These are phyloP conservation scores for Chiloscyllium plagiosum DNA, from an alignment of 2,113 vertebrate species.

Conservation along the genomic window DNA sequence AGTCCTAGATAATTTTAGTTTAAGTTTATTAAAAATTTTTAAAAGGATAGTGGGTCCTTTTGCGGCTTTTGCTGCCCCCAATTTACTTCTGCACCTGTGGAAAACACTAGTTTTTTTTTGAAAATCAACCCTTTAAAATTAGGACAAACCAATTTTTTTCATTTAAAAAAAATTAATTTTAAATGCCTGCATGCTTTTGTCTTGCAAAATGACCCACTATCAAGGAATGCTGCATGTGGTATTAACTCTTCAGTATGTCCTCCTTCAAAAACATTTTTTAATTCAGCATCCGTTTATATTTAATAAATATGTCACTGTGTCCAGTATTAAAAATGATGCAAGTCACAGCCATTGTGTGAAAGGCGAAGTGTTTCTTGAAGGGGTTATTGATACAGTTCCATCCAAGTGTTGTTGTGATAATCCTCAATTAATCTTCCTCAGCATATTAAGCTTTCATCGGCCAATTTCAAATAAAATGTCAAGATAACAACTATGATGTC, in stretches of 20 bases:
- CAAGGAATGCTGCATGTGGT: slow-evolving; percentile 78
- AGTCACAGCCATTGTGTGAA: slow-evolving; percentile 17
- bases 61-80: slow-evolving; percentile 82
- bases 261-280: slow-evolving; percentile 28
- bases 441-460: not conserved
- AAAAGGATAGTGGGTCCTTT: slow-evolving; percentile 99
- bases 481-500: not conserved
- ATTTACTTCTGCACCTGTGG: slow-evolving; percentile 31
- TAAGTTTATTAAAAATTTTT: slow-evolving; percentile 55
- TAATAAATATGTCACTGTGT: slow-evolving; percentile 19
- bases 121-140: not conserved
- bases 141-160: not conserved
- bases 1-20: slow-evolving; percentile 50
- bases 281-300: slow-evolving; percentile 20
- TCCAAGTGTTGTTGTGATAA: not conserved
- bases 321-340: slow-evolving; percentile 35
- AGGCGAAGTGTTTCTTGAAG: slow-evolving; percentile 11
- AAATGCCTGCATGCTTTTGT: slow-evolving; percentile 34
- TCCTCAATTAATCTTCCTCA: not conserved
- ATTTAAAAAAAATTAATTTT: slow-evolving; percentile 34
- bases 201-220: slow-evolving; percentile 99
- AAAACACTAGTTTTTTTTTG: slow-evolving; percentile 10
- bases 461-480: not conserved
- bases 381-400: not conserved
- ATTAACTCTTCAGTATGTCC: slow-evolving; percentile 65